Base-by-base conservation (phyloP, 2,113 vertebrate genomes). In the Pluvialis apricaria region DNA sequence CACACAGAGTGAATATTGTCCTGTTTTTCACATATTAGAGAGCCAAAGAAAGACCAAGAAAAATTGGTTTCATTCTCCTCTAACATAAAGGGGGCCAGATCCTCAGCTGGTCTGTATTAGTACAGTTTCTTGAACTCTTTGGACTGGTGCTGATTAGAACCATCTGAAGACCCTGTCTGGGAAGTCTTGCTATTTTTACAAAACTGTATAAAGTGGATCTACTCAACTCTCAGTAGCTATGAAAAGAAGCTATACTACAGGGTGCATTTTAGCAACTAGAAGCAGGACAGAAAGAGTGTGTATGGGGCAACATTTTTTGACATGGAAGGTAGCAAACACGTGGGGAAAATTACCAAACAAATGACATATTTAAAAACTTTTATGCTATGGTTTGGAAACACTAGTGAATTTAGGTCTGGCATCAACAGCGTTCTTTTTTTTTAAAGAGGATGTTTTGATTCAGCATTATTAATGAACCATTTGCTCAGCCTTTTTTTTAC, bases 31-130 rank as follows among this genome's bases (percentile, higher is more conserved):
- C 61, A 58, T 84, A 76, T 60, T 92, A 69, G 86, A 78, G 22
- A 76, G 29, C 13, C 40, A 91, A 72, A 91, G 55, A 92, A 94
- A 82, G 58, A 88, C 42, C 86, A 84, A 69, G 76, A 93, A 86
- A 76, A 92, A 65, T 66, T 36, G 38, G 9, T 91, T 93, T 89
- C 24, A 32, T 86, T 88, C 60, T 90, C 19, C 91, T 76, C n/a
- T 88, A 62, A 64, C 20, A 58, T 79, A 83, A 87, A 84, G 72
- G 17, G 31, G 77, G 26, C 5, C 81, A 95, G 49, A 79, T 66
- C 58, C 40, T 94, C 91, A 97, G 84, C 65, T 96, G 94, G 61
- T 91, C 73, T 96, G 20, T 69, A 57, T 97, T 94, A 96, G 76
- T 57, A 61, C 24, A 84, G 28, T 96, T 95, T 92, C 81, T 96